These are phyloP conservation scores for Glaucomys volans DNA, from an alignment of 2,113 vertebrate species.

Conservation along the genomic window DNA sequence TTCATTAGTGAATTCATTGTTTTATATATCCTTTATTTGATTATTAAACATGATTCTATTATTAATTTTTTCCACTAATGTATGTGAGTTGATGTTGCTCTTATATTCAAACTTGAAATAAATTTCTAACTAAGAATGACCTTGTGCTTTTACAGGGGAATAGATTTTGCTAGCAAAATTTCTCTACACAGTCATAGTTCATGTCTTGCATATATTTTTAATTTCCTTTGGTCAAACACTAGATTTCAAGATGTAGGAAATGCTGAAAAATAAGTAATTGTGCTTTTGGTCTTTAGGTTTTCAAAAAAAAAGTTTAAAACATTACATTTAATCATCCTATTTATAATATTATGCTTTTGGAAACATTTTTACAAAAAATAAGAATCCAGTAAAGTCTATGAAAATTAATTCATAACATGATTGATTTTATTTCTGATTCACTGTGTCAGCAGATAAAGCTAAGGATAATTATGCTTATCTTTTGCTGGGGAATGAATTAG, in stretches of 20 bases:
- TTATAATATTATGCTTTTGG: not conserved
- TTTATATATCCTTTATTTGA: slow-evolving; percentile 42
- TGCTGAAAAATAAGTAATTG: too few species aligned
- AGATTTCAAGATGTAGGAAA: too few species aligned
- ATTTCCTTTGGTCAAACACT: not conserved
- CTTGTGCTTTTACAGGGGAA: not conserved
- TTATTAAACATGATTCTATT: not conserved
- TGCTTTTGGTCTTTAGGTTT: not conserved
- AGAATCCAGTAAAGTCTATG: not conserved
- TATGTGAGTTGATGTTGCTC: not conserved
- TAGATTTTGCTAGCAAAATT: not conserved
- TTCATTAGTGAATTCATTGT: not conserved
- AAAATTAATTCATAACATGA: not conserved
- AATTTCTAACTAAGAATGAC: not conserved
- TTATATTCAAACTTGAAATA: slow-evolving; percentile 43
- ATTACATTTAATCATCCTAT: not conserved
- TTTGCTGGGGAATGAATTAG: not conserved
- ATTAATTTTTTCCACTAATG: not conserved
- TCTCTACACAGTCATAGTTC: not conserved
- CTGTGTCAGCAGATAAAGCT: not conserved
- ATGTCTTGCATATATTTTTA: not conserved
- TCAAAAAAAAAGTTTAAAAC: not conserved
- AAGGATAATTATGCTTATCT: not conserved
- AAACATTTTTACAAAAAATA: not conserved
- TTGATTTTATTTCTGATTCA: not conserved